Evolutionary conservation across 1,140 invertebrate species (phyloP).

Genomic region (Cydia amplana): DNA sequence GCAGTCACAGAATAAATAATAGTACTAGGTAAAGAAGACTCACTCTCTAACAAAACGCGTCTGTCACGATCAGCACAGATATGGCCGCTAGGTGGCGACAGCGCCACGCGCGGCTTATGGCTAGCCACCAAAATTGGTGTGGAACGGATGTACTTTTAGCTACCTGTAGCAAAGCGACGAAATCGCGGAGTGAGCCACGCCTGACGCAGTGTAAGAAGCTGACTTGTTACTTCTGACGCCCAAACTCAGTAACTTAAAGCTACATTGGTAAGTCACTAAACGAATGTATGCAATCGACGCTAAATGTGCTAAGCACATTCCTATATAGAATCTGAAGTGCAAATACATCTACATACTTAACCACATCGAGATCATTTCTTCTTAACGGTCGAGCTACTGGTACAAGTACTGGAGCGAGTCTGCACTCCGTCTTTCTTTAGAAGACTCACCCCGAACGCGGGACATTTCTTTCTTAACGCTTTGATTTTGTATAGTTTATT

Average conservation of each 20-base stretch:
- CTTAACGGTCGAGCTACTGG: conserved; percentile 67
- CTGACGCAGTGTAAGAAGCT: too few relatives aligned
- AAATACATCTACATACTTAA: conserved; percentile 38
- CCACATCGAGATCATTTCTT: conserved; percentile 71
- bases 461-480: conserved; percentile 72
- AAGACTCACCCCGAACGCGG: conserved; percentile 65
- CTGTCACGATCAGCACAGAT: too few relatives aligned
- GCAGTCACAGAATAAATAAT: too few relatives aligned
- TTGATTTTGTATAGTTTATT: conserved; percentile 77
- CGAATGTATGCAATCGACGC: conserved; percentile 52
- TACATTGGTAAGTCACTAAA: conserved; percentile 49
- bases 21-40: too few relatives aligned
- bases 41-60: too few relatives aligned
- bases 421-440: conserved; percentile 73
- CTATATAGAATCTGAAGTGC: conserved; percentile 49
- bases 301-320: conserved; percentile 57
- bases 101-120: too few relatives aligned
- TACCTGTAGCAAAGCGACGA: too few relatives aligned
- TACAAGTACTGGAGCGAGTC: conserved; percentile 69
- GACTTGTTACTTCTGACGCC: too few relatives aligned
- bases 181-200: too few relatives aligned
- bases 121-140: too few relatives aligned
- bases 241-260: not conserved
- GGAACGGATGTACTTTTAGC: too few relatives aligned
- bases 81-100: too few relatives aligned